Base-by-base conservation (phyloP, 2,888 invertebrate genomes). In the Galerucella calmariensis region DNA sequence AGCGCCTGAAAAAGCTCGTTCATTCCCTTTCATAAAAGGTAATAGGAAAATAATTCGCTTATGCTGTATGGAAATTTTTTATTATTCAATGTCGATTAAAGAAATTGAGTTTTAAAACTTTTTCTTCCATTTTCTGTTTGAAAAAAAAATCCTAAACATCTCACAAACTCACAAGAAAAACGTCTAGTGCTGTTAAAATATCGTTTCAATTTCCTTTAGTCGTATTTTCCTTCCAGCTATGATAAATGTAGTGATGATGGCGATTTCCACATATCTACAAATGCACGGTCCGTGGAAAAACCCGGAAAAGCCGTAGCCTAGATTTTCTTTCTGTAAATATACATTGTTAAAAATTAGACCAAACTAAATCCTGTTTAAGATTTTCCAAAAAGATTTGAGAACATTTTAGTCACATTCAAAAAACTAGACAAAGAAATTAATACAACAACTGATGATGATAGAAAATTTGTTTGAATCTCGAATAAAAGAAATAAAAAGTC, bases 151-250 rank as follows among this genome's bases (percentile, higher is more conserved):
- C 61, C 35, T 56, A 70, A 74, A 70, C 67, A 67, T 67, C 56
- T 44, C 58, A 53, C 66, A 66, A 51, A 59, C 53, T 12, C 44
- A n/a, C 20, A 58, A 66, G 69, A 35, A 75, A 75, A 75, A 75
- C 75, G 48, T 62, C 70, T 70, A 74, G 75, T 77, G 73, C 75
- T 78, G 78, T 79, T 81, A 79, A 82, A 81, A 82, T 81, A 83
- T 82, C 80, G 82, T 82, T 84, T 82, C 82, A 82, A 83, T 84
- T 83, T 83, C 82, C 81, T 81, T 73, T 68, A 56, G 70, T 76
- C 79, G 77, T 77, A 81, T 81, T 81, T 82, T 82, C 76, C 79
- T 82, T 79, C 79, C 77, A 48, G 27, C 69, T 76, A 77, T 82
- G 83, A 83, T 81, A 81, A 82, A 83, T 83, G 79, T 78, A 81